Percentiles rank a stretch among this genome's conserved stretches.
Conservation (phyloP, 1,140 invertebrate genomes). For the Dufourea novaeangliae region DNA sequence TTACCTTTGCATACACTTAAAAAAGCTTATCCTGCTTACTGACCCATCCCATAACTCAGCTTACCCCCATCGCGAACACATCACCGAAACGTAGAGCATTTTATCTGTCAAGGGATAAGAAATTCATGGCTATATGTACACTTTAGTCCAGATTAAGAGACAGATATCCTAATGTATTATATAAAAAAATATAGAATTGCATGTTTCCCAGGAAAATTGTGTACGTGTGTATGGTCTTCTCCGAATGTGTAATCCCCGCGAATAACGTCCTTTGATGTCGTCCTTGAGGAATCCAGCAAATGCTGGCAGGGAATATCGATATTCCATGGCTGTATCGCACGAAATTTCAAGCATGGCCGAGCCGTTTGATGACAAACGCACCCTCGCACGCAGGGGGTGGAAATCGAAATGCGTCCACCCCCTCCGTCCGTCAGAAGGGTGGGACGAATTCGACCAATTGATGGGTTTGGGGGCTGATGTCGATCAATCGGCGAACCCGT, state of each 20-base stretch:
- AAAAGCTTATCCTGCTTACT: too few species aligned
- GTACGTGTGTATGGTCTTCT: background rate
- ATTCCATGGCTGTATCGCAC: constrained; percentile 63
- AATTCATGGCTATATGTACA: background rate
- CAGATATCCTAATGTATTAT: background rate
- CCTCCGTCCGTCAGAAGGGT: constrained; percentile 56
- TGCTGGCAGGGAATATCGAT: constrained; percentile 65
- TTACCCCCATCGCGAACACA: too few species aligned
- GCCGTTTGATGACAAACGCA: constrained; percentile 72
- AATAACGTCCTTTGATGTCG: constrained; percentile 63
- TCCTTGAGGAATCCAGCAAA: constrained; percentile 65
- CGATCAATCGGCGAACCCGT: constrained; percentile 71
- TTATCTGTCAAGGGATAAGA: too few species aligned
- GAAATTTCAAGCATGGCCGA: constrained; percentile 74
- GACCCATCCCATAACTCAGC: too few species aligned
- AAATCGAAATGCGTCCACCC: constrained; percentile 69
- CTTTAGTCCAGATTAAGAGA: background rate
- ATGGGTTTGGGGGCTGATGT: constrained; percentile 58
- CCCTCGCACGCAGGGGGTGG: constrained; percentile 64
- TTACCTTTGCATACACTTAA: too few species aligned
- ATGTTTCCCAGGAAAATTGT: constrained; percentile 8
- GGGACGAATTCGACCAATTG: constrained; percentile 74
- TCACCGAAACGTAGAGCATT: too few species aligned
- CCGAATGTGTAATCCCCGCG: constrained; percentile 32
- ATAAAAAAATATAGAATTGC: constrained; percentile 1